Percentiles rank a stretch among this genome's conserved stretches.
These are phyloP conservation scores for Neosalanx taihuensis DNA, from an alignment of 2,797 vertebrate genomes.

Conservation along the genomic window DNA sequence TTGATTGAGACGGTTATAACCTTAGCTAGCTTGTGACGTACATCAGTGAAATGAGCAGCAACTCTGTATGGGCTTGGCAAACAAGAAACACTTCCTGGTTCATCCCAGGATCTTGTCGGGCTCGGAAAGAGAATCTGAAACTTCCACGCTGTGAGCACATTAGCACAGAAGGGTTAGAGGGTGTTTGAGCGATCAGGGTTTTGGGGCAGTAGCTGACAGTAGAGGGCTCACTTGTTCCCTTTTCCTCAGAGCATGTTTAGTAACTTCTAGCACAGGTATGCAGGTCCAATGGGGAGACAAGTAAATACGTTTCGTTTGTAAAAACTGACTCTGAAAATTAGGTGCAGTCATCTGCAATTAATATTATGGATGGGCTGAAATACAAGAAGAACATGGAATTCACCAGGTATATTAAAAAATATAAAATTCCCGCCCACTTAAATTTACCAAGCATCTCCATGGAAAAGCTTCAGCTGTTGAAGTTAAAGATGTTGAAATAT, in stretches of 20 bases:
- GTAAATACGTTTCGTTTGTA: neutral
- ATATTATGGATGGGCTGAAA: no score
- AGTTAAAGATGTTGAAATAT: no score
- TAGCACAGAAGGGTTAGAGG: slow-evolving; percentile 14
- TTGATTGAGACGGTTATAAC: neutral
- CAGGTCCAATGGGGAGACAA: slow-evolving; percentile 30
- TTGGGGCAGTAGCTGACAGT: slow-evolving; percentile 38
- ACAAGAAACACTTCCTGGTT: slow-evolving; percentile 37
- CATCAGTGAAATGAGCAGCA: neutral
- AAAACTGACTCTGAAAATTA: no score
- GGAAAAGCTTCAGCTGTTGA: no score
- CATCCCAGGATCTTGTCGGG: neutral
- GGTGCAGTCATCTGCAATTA: no score
- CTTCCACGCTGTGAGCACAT: slow-evolving; percentile 20
- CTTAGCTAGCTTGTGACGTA: neutral
- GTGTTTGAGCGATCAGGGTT: slow-evolving; percentile 2
- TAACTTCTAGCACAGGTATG: slow-evolving; percentile 26
- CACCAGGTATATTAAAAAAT: no score
- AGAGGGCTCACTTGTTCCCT: slow-evolving; percentile 60
- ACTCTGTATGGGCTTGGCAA: slow-evolving; percentile 7
- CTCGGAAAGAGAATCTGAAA: neutral
- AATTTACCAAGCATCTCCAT: no score
- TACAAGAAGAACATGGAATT: no score
- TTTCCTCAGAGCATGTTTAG: slow-evolving; percentile 16
- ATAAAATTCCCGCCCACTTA: no score